Base-by-base conservation (phyloP, 2,113 vertebrate genomes). In the Hassar affinis region DNA sequence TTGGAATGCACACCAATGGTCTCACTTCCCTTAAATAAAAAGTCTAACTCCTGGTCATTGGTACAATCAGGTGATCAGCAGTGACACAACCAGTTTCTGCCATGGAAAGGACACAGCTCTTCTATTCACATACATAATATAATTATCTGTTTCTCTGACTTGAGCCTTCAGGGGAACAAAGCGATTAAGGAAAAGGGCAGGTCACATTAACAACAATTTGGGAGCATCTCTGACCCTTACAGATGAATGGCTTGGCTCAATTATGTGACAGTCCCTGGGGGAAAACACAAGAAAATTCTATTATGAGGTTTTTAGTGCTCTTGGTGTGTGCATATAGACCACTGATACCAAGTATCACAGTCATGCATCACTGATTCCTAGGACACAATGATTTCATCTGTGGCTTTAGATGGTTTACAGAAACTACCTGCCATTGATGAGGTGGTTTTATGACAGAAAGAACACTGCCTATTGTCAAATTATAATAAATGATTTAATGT, bases 81-180 rank as follows among this genome's bases (percentile, higher is more conserved):
- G 85, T 86, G 81, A 74, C 66, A 82, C 30, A 79, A 42, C 18
- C 54, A 62, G 82, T 33, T 69, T 66, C 35, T 77, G 85, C 51
- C 78, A 78, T 57, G 47, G 66, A 93, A 94, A 94, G 91, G 91
- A 66, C 93, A 93, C 87, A 77, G 78, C 80, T 18, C 72, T 85
- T 33, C 15, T 33, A 83, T 9, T 54, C 80, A 62, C 45, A 38
- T 47, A 92, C 52, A 68, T 71, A 84, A 95, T 94, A 92, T 59
- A 49, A 87, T 95, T 93, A 94, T 89, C 85, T 86, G 86, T 87
- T 88, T 85, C 86, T 92, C 90, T 87, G 87, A 85, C 83, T 85
- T 56, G 18, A 80, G 90, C 92, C 93, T 86, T 84, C 78, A 87
- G 93, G 92, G 86, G 85, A 90, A 91, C 89, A 85, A 85, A 47